These are phyloP conservation scores for Elgonia sp. DNA, from an alignment of 2,888 invertebrate species.

Conservation along the genomic window DNA sequence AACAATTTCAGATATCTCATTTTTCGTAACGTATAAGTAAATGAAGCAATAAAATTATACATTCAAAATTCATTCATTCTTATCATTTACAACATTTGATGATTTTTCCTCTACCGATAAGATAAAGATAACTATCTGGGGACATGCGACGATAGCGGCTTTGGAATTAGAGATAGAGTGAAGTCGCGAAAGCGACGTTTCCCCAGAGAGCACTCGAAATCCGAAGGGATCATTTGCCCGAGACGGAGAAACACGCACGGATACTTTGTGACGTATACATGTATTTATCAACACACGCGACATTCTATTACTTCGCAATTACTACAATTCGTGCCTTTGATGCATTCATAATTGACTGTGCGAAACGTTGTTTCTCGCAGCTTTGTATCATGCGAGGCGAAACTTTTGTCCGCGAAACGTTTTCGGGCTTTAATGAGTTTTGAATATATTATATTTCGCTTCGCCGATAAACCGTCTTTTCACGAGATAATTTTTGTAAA, in stretches of 20 bases:
- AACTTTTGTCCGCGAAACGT: conserved; percentile 33
- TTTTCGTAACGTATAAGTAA: no score
- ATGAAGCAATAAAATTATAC: no score
- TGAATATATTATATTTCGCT: conserved; percentile 49
- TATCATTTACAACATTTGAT: conserved; percentile 6
- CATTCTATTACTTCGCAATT: conserved; percentile 64
- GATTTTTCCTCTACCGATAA: conserved; percentile 13
- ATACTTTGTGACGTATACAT: conserved; percentile 39
- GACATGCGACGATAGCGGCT: conserved; percentile 18
- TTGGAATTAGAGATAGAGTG: conserved; percentile 33
- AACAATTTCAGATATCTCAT: no score
- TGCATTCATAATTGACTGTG: conserved; percentile 67
- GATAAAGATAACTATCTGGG: conserved; percentile 31
- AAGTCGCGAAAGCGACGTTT: conserved; percentile 30
- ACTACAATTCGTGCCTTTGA: conserved; percentile 58
- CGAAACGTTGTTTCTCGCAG: conserved; percentile 21
- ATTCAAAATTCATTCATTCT: neutral
- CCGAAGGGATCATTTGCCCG: conserved; percentile 56
- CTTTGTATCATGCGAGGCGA: conserved; percentile 12
- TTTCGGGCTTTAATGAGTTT: conserved; percentile 50
- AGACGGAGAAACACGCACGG: conserved; percentile 34
- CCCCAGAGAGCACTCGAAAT: conserved; percentile 68
- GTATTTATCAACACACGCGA: conserved; percentile 52
- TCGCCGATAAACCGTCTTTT: conserved; percentile 29
- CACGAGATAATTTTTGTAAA: conserved; percentile 30